Conservation (phyloP, 2,888 invertebrate genomes). For the Stictocephala bisonia region DNA sequence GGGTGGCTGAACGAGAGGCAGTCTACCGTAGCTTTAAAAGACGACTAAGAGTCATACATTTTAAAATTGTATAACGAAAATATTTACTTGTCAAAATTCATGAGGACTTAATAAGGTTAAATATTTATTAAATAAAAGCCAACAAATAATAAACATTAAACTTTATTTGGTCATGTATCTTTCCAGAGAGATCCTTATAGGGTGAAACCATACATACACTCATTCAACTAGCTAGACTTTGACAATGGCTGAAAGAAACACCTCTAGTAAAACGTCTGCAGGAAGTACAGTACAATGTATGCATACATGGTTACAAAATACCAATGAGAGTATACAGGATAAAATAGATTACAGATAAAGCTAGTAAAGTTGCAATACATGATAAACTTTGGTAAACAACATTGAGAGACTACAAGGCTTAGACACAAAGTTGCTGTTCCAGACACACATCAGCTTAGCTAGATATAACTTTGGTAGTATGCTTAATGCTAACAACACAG, state of each 20-base stretch:
- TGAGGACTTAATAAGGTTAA: too few relatives aligned
- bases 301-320: constrained; percentile 26
- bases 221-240: constrained; percentile 30
- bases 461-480: constrained; percentile 29
- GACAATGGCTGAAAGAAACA: too few relatives aligned
- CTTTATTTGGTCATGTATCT: constrained; percentile 45
- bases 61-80: too few relatives aligned
- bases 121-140: constrained; percentile 8
- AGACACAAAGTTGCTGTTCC: too few relatives aligned
- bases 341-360: constrained; percentile 28
- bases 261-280: too few relatives aligned
- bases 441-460: too few relatives aligned
- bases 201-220: constrained; percentile 38
- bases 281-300: not conserved
- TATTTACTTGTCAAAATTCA: too few relatives aligned
- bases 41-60: too few relatives aligned
- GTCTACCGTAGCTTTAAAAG: too few relatives aligned
- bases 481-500: not conserved
- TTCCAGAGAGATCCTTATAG: constrained; percentile 43
- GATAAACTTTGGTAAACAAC: not conserved
- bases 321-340: constrained; percentile 1
- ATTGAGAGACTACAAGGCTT: too few relatives aligned
- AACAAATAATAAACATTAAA: constrained; percentile 43
- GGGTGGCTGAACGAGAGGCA: too few relatives aligned
- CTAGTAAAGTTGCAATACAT: not conserved